A percentile compares a stretch with the other conserved stretches of the same genome.
phyloP scores from a whole-genome alignment of 2,888 invertebrate species.

The Stenolophus ochropezus region DNA sequence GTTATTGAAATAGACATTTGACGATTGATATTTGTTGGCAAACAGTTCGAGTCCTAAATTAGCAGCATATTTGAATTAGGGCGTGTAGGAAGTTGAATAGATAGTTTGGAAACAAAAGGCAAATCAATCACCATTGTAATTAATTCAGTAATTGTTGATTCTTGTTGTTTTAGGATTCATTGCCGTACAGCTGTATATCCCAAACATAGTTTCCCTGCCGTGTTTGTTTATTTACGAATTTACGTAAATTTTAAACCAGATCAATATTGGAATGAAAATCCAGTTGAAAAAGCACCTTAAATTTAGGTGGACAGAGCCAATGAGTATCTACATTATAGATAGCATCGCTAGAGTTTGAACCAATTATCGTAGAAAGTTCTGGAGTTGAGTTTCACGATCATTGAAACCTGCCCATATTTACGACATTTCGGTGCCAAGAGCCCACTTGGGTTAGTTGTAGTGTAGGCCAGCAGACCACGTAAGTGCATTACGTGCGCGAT shows the following conservation, averaged over 20 bases:
- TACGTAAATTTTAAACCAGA: conserved; percentile 10
- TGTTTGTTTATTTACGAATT: conserved; percentile 16
- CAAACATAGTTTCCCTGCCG: not conserved
- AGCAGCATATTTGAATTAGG: not conserved
- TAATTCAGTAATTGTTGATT: conserved; percentile 3
- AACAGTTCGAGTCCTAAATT: not conserved
- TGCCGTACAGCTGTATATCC: not conserved
- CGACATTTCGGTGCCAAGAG: conserved; percentile 22
- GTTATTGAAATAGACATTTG: not conserved
- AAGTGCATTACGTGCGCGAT: conserved; percentile 6
- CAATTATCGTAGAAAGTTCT: conserved; percentile 12
- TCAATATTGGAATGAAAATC: not conserved
- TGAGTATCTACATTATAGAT: conserved; percentile 26
- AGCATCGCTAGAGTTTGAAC: conserved; percentile 7
- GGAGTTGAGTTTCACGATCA: conserved; percentile 10
- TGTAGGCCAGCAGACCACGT: conserved; percentile 10
- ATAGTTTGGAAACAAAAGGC: not conserved
- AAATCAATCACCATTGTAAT: conserved; percentile 6
- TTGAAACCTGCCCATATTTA: conserved; percentile 26
- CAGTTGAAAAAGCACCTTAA: conserved; percentile 13
- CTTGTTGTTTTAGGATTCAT: conserved; percentile 18
- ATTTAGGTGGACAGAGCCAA: not conserved
- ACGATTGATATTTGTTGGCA: not conserved
- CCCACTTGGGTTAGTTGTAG: not conserved
- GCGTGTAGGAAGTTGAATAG: not conserved